Conservation (phyloP, 1,140 invertebrate genomes). For the Cydia strobilella region DNA sequence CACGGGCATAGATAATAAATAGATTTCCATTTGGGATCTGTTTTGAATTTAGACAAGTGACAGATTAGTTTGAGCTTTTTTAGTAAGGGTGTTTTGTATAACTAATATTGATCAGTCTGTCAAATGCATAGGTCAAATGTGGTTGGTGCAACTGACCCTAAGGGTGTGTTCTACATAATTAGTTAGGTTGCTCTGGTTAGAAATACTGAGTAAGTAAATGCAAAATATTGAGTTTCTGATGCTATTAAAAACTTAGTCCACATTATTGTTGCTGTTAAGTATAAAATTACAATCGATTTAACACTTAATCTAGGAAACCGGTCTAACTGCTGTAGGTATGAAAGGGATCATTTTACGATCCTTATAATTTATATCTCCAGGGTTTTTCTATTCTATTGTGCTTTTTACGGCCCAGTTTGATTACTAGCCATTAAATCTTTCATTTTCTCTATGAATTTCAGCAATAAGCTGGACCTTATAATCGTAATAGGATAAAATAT, state of each 20-base stretch:
- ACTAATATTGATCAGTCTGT: too few species aligned
- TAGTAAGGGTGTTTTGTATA: background rate
- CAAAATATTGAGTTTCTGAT: background rate
- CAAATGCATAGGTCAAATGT: too few species aligned
- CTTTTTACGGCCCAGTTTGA: constrained; percentile 22
- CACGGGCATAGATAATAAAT: constrained; percentile 34
- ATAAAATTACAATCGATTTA: background rate
- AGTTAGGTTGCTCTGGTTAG: too few species aligned
- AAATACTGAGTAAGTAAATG: background rate
- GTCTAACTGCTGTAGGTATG: constrained; percentile 3
- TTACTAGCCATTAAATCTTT: constrained; percentile 38
- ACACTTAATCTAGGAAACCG: constrained; percentile 18
- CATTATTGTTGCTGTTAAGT: background rate
- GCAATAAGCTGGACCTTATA: constrained; percentile 32
- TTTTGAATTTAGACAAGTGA: constrained; percentile 26
- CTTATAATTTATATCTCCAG: constrained; percentile 7
- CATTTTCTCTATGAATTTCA: constrained; percentile 44
- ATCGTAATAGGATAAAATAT: constrained; percentile 58
- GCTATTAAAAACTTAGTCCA: background rate
- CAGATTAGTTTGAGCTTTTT: background rate
- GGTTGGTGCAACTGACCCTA: too few species aligned
- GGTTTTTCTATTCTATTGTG: constrained; percentile 9
- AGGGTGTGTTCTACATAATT: constrained; percentile 1
- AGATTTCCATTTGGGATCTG: constrained; percentile 27
- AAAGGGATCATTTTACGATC: background rate